These are phyloP conservation scores for Plecturocebus donacophilus DNA, from an alignment of 2,113 vertebrate species.

Conservation along the genomic window DNA sequence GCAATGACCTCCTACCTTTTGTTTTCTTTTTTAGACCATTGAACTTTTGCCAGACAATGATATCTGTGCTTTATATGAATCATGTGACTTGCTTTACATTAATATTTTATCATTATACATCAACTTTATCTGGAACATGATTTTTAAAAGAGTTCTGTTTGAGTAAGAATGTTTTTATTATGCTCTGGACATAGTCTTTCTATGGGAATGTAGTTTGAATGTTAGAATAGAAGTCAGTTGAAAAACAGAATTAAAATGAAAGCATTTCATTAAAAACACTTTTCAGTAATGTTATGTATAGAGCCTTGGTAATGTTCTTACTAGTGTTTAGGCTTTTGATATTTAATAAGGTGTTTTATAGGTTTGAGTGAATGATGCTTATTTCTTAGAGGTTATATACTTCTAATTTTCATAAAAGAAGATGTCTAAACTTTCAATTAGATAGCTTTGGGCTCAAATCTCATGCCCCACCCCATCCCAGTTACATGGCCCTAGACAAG, in stretches of 20 bases:
- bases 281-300: slow-evolving; percentile 13
- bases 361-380: not conserved
- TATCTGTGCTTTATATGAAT: slow-evolving; percentile 4
- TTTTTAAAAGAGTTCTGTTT: slow-evolving; percentile 62
- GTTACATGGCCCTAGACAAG: not conserved
- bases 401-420: not conserved
- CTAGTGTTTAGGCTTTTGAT: slow-evolving; percentile 28
- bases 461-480: not conserved
- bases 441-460: not conserved
- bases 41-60: not conserved
- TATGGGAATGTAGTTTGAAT: slow-evolving; percentile 45
- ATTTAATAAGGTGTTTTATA: slow-evolving; percentile 9
- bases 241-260: slow-evolving; percentile 59
- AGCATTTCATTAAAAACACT: slow-evolving; percentile 36
- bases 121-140: slow-evolving; percentile 52
- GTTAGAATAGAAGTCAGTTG: not conserved
- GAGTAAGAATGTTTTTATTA: slow-evolving; percentile 52
- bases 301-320: not conserved
- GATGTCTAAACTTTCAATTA: not conserved
- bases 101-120: slow-evolving; percentile 57
- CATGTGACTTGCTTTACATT: not conserved
- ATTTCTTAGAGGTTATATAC: not conserved
- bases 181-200: not conserved
- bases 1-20: not conserved
- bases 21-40: not conserved